These are phyloP conservation scores for Scleropages formosus DNA, from an alignment of 2,797 vertebrate species.

Conservation along the genomic window DNA sequence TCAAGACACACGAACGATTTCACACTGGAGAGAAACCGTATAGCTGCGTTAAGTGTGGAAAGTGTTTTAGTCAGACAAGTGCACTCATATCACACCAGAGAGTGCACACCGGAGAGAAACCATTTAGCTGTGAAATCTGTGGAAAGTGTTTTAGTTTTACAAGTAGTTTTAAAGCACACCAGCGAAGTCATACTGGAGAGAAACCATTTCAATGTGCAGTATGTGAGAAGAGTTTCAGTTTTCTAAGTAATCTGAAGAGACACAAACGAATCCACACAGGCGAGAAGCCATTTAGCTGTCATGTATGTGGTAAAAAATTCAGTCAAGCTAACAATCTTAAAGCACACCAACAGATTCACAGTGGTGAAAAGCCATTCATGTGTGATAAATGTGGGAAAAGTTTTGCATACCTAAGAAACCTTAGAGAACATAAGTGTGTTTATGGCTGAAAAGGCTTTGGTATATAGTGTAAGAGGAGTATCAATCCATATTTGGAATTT, in stretches of 20 bases:
- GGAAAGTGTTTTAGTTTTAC: conserved; percentile 45
- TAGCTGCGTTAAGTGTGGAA: conserved; percentile 65
- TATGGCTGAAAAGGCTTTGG: conserved; percentile 26
- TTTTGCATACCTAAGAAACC: conserved; percentile 50
- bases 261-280: conserved; percentile 56
- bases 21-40: conserved; percentile 65
- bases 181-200: conserved; percentile 66
- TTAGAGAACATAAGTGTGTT: conserved; percentile 49
- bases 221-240: conserved; percentile 66
- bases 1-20: conserved; percentile 59
- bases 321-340: conserved; percentile 72
- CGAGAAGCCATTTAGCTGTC: conserved; percentile 62
- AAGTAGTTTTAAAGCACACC: conserved; percentile 46
- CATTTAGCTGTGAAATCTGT: conserved; percentile 42
- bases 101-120: conserved; percentile 60
- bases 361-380: conserved; percentile 64
- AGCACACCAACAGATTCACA: conserved; percentile 73
- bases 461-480: background rate
- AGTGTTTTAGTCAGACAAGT: conserved; percentile 69
- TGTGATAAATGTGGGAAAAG: conserved; percentile 62
- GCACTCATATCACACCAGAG: conserved; percentile 67
- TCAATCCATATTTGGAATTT: background rate
- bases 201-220: conserved; percentile 70
- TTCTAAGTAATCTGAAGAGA: conserved; percentile 64
- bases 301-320: conserved; percentile 65